A percentile compares a stretch with the other conserved stretches of the same genome.
Conservation (phyloP, 2,888 invertebrate species). For the Calliopum simillimum region DNA sequence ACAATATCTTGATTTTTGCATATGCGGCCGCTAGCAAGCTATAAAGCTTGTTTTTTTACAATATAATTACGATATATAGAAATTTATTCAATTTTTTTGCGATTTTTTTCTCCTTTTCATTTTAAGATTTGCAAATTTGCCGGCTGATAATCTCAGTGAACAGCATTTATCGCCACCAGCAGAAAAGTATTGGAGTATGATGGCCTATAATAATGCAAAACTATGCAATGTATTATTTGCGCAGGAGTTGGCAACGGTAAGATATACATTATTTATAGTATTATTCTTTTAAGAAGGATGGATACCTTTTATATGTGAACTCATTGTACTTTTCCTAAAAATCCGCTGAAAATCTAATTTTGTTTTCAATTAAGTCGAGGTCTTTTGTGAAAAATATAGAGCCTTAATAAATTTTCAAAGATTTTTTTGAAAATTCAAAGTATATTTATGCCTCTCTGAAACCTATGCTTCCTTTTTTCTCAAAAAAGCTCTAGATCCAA, state of each 20-base stretch:
- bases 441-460: too few relatives aligned
- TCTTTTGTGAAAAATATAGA: too few relatives aligned
- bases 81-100: neutral
- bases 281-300: too few relatives aligned
- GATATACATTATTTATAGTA: constrained; percentile 17
- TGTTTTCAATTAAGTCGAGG: too few relatives aligned
- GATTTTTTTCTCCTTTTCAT: constrained; percentile 47
- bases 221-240: constrained; percentile 88
- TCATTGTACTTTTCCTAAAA: neutral
- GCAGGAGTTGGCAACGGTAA: constrained; percentile 77
- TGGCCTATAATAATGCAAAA: constrained; percentile 92
- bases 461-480: too few relatives aligned
- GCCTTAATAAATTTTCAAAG: too few relatives aligned
- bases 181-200: constrained; percentile 82
- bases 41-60: neutral
- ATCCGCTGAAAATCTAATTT: neutral
- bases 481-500: too few relatives aligned
- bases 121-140: constrained; percentile 70
- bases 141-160: constrained; percentile 69
- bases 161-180: constrained; percentile 77
- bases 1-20: neutral
- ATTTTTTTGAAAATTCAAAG: too few relatives aligned
- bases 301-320: too few relatives aligned
- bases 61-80: constrained; percentile 18
- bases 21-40: neutral